A percentile compares a stretch with the other conserved stretches of the same genome.
These are phyloP conservation scores for Threskiornis aethiopicus DNA, from an alignment of 2,797 vertebrate genomes.

Conservation along the genomic window DNA sequence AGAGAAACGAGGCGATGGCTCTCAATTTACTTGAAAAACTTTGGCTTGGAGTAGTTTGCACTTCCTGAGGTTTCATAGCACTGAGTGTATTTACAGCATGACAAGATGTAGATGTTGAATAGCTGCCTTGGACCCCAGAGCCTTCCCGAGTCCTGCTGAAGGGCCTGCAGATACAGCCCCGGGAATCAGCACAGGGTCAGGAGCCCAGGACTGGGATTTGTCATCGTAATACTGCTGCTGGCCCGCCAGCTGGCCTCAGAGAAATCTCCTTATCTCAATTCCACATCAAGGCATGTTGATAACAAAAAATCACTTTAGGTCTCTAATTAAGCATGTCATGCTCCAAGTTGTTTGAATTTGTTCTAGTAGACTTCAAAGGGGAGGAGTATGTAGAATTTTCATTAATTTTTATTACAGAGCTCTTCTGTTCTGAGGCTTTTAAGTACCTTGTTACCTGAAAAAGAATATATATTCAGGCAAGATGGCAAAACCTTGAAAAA, in stretches of 20 bases:
- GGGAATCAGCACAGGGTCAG: not conserved
- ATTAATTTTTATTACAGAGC: not conserved
- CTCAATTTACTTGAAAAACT: not conserved
- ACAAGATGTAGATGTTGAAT: accelerated
- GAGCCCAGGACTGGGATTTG: not conserved
- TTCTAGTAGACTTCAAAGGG: not conserved
- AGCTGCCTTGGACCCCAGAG: accelerated
- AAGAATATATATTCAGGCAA: not conserved
- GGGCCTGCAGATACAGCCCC: not conserved
- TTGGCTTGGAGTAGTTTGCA: accelerated
- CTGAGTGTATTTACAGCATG: accelerated
- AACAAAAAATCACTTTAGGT: not conserved
- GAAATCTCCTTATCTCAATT: not conserved
- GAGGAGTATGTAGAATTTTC: not conserved
- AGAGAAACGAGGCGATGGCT: not conserved
- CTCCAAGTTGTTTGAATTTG: not conserved
- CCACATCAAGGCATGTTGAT: not conserved
- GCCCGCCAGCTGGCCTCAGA: not conserved
- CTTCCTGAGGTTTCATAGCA: accelerated
- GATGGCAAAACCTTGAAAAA: not conserved
- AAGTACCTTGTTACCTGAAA: not conserved
- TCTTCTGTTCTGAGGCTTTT: not conserved
- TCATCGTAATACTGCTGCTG: not conserved
- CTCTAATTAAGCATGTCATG: not conserved
- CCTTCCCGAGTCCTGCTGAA: accelerated